These are phyloP conservation scores for Timandra comae DNA, from an alignment of 2,888 invertebrate genomes.

Conservation along the genomic window DNA sequence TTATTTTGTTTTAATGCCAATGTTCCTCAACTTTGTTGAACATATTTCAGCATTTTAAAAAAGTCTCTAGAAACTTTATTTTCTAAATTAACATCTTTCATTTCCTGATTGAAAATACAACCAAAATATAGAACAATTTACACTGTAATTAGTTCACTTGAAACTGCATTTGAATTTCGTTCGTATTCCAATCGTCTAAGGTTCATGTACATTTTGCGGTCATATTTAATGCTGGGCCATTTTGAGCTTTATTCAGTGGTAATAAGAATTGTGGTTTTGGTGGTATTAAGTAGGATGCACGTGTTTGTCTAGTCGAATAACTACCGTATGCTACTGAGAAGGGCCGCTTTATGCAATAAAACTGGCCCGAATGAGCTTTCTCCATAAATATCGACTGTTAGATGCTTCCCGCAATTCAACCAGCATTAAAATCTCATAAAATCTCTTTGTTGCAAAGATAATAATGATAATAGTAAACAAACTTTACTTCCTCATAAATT, in stretches of 20 bases:
- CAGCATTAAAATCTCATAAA: too few species aligned
- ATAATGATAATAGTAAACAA: too few species aligned
- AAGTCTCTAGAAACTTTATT: too few species aligned
- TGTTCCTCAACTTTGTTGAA: too few species aligned
- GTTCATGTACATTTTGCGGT: neutral
- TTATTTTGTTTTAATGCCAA: too few species aligned
- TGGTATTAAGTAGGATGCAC: conserved; percentile 4
- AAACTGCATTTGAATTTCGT: neutral
- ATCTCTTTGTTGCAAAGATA: too few species aligned
- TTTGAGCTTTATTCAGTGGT: conserved; percentile 1
- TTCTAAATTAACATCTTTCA: too few species aligned
- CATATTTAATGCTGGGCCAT: neutral
- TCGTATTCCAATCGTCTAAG: neutral
- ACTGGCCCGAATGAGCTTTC: conserved; percentile 19
- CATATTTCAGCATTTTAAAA: too few species aligned
- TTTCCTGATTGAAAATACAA: too few species aligned
- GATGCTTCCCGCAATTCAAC: too few species aligned
- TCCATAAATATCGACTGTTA: conserved; percentile 4
- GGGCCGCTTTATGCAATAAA: conserved; percentile 14
- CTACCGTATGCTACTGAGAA: conserved; percentile 13
- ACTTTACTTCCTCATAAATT: too few species aligned
- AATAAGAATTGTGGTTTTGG: conserved; percentile 6
- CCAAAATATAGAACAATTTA: too few species aligned
- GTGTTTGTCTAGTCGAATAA: conserved; percentile 16
- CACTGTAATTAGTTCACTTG: neutral